Evolutionary conservation across 1,140 invertebrate genomes (phyloP), one percentile per base, ranked within the genome.

Genomic region (Zaprionus africanus): DNA sequence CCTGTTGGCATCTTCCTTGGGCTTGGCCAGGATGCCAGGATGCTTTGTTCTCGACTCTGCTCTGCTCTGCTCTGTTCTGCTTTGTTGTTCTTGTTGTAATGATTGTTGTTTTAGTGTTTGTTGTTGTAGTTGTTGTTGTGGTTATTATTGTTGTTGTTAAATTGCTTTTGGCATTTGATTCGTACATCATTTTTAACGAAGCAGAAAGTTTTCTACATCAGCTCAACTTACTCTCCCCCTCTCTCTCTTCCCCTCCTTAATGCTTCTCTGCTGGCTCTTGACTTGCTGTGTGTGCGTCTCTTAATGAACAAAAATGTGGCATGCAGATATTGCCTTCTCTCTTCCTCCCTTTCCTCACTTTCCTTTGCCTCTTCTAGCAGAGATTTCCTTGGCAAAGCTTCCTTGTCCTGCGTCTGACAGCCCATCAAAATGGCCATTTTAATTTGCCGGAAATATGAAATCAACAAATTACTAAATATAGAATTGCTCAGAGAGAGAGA

Each of bases 151-250:
- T 58, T 65, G 77, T 72, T 79, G 74, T 72, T 72, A 78, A 87
- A 87, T 87, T 87, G 83, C 84, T 87, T 88, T 80, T 87, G 83
- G 84, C 83, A 87, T 87, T 87, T 87, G 83, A 87, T 87, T 87
- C 80, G 83, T 81, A 88, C 83, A 87, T 87, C 80, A 88, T 88
- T 87, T 87, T 87, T 87, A 87, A 87, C 84, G 83, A 87, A 87
- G 80, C 84, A 83, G 80, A 87, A 80, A 78, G 70, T 83, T 87
- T 76, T 82, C 64, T 74, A 59, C 69, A 46, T 13, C 19, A 31
- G 46, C 71, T 22, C 54, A 57, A 22, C 19, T 31, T 22, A 1
- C 41, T 26, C 51, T 36, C 65, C 28, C 36, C 28, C n/a, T 28
- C 11, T 1, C 1, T 1, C 51, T 54, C 5, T 13, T 13, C 38